Evolutionary conservation across 2,888 invertebrate genomes (phyloP).

Genomic region (Tubulanus polymorphus): DNA sequence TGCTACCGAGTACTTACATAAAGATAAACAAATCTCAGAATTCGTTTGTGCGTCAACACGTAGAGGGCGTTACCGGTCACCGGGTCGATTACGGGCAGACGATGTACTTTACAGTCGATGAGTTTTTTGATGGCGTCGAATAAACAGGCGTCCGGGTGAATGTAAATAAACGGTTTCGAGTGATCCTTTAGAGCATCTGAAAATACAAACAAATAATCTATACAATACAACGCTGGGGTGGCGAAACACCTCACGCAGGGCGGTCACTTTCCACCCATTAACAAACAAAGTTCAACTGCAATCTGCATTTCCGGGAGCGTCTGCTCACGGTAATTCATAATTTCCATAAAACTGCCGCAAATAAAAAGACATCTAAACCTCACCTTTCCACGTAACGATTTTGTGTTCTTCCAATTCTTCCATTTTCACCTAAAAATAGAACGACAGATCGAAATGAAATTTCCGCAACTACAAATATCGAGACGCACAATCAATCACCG

Average conservation of each 20-base stretch:
- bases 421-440: constrained; percentile 67
- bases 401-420: constrained; percentile 96
- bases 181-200: constrained; percentile 81
- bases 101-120: constrained; percentile 90
- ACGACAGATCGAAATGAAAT: background rate
- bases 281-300: too few species aligned
- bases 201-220: constrained; percentile 15
- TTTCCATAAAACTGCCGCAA: too few species aligned
- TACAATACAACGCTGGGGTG: too few species aligned
- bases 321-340: too few species aligned
- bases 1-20: constrained; percentile 97
- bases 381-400: constrained; percentile 88
- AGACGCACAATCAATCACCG: background rate
- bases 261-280: too few species aligned
- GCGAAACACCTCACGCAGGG: too few species aligned
- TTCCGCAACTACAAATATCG: background rate
- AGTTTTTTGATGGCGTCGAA: constrained; percentile 85
- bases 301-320: too few species aligned
- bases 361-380: constrained; percentile 1
- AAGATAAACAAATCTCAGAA: constrained; percentile 94
- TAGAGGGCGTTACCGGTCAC: constrained; percentile 94
- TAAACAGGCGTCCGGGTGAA: constrained; percentile 78
- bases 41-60: constrained; percentile 97
- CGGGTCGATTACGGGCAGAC: constrained; percentile 94
- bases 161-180: constrained; percentile 81